These are phyloP conservation scores for Thalassoma bifasciatum DNA, from an alignment of 2,113 vertebrate genomes.

Conservation along the genomic window DNA sequence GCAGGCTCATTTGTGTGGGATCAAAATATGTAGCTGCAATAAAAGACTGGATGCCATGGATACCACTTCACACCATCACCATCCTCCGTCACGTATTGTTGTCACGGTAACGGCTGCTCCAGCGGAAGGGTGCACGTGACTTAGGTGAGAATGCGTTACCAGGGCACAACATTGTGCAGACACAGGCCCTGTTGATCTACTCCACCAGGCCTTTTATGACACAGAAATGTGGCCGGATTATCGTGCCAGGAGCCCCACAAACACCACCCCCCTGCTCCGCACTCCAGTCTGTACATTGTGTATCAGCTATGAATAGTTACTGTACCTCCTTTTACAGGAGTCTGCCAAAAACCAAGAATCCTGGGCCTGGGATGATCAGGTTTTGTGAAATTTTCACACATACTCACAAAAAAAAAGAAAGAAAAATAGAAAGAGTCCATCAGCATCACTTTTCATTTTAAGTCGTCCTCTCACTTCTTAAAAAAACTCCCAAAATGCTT, in stretches of 20 bases:
- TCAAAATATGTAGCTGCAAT: constrained; percentile 13
- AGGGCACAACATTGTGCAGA: constrained; percentile 19
- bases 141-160: constrained; percentile 23
- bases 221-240: constrained; percentile 4
- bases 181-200: constrained; percentile 4
- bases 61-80: constrained; percentile 33
- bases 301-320: constrained; percentile 4
- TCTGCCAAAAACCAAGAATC: neutral
- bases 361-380: neutral
- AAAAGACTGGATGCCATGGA: constrained; percentile 60
- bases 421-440: neutral
- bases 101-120: constrained; percentile 65
- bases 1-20: constrained; percentile 36
- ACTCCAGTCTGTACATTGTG: neutral
- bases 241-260: neutral
- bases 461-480: too few species aligned
- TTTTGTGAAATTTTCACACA: neutral
- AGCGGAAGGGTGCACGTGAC: constrained; percentile 29
- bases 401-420: too few species aligned
- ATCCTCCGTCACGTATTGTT: constrained; percentile 52
- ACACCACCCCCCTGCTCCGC: neutral
- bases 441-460: neutral
- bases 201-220: neutral
- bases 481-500: too few species aligned
- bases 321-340: neutral